These are phyloP conservation scores for Cynocephalus volans DNA, from an alignment of 2,113 vertebrate species.

Conservation along the genomic window DNA sequence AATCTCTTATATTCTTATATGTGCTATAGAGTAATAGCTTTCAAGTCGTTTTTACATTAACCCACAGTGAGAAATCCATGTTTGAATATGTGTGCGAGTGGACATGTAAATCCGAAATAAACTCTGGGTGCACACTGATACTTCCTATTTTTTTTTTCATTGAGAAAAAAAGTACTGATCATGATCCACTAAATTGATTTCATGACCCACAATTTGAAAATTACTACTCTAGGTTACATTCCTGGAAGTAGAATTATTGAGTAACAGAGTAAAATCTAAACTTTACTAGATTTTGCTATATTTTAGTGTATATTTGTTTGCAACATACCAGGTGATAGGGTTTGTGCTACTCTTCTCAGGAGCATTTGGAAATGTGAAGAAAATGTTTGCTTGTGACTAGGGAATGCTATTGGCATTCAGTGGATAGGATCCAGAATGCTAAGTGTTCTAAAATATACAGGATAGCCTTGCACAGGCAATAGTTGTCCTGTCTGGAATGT, in stretches of 20 bases:
- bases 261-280: not conserved
- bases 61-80: not conserved
- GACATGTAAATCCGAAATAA: slow-evolving; percentile 53
- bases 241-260: not conserved
- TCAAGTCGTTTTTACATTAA: not conserved
- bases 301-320: slow-evolving; percentile 19
- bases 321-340: not conserved
- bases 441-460: not conserved
- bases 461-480: not conserved
- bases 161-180: not conserved
- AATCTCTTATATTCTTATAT: not conserved
- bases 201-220: slow-evolving; percentile 61
- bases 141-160: not conserved
- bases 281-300: not conserved
- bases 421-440: not conserved
- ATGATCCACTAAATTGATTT: not conserved
- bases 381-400: not conserved
- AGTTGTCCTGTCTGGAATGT: not conserved
- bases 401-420: not conserved
- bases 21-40: not conserved
- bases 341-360: not conserved
- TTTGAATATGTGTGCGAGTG: not conserved
- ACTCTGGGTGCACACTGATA: not conserved
- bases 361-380: not conserved
- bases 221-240: not conserved